Evolutionary conservation across 2,113 vertebrate species (phyloP), one percentile per base, ranked within the genome.

Genomic region (Seriola rivoliana): DNA sequence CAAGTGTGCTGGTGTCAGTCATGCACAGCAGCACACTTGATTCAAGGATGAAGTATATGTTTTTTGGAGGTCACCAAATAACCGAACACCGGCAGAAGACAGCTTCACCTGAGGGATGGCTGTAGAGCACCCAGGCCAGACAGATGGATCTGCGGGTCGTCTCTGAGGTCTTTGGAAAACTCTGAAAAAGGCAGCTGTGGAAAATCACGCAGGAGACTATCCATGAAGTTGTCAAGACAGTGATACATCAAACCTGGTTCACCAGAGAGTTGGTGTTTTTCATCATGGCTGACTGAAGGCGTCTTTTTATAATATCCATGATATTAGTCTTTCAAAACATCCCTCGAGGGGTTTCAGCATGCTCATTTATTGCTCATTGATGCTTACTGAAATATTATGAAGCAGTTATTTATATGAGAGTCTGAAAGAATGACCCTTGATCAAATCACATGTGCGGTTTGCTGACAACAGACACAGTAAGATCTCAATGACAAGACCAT

Each of bases 51-150:
- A 67, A 25, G 32, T 50, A 48, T 66, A 11, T 52, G 57, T 50
- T 74, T 74, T 71, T 60, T 58, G 46, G 75, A 76, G 72, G 72
- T 77, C 55, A 52, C 46, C 36, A 44, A 21, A 70, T 58, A n/a
- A 52, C 34, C n/a, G 52, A 59, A 68, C 21, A 7, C 16, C 7
- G 2, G 50, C 19, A 0, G 44, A 19, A 38, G 58, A 50, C 57
- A 25, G 71, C 29, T 65, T 72, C 38, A 65, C n/a, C 60, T 59
- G 52, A 72, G 23, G 71, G 46, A 54, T 44, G 12, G 72, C 6
- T 4, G 8, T 13, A 3, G n/a, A 55, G 63, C 11, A 34, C 71
- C 59, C 34, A 34, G 67, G 40, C 66, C 66, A 76, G 60, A 29
- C 0, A 4, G 58, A 71, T 65, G 58, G 59, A 59, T 82, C 66